A percentile compares a stretch with the other conserved stretches of the same genome.
Conservation (phyloP, 2,113 vertebrate genomes). For the Halcyon senegalensis region DNA sequence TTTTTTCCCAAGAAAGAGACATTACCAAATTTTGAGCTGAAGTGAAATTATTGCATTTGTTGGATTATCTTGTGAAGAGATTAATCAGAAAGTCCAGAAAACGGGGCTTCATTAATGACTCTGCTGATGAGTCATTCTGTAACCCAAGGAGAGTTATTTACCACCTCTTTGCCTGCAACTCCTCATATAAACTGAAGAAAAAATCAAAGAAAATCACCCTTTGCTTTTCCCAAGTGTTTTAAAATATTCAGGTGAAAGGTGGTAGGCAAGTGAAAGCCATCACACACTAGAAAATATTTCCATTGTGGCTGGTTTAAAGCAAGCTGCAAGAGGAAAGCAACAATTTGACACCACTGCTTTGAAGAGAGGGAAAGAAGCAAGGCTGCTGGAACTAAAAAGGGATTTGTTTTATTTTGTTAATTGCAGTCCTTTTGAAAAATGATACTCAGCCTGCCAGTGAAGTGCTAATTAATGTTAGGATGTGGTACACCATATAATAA, state of each 20-base stretch:
- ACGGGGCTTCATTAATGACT: not conserved
- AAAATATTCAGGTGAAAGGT: not conserved
- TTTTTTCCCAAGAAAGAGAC: not conserved
- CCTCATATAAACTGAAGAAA: not conserved
- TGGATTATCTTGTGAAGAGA: not conserved
- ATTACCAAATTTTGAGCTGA: not conserved
- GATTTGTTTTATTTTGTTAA: conserved; percentile 47
- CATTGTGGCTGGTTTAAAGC: not conserved
- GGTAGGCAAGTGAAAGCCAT: not conserved
- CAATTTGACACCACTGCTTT: conserved; percentile 5
- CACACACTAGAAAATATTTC: accelerated
- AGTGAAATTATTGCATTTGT: not conserved
- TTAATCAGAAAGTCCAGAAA: not conserved
- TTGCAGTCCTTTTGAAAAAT: conserved; percentile 50
- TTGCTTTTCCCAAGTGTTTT: not conserved
- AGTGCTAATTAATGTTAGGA: conserved; percentile 59
- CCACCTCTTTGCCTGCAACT: not conserved
- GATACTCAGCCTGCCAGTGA: not conserved
- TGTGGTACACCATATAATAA: conserved; percentile 51
- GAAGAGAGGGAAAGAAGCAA: not conserved
- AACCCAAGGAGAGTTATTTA: not conserved
- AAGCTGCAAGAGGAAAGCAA: not conserved
- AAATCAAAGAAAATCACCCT: not conserved
- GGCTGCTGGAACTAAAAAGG: not conserved
- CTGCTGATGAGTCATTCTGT: not conserved